Conservation (phyloP, 2,113 vertebrate genomes). For the Chelonoidis abingdonii region DNA sequence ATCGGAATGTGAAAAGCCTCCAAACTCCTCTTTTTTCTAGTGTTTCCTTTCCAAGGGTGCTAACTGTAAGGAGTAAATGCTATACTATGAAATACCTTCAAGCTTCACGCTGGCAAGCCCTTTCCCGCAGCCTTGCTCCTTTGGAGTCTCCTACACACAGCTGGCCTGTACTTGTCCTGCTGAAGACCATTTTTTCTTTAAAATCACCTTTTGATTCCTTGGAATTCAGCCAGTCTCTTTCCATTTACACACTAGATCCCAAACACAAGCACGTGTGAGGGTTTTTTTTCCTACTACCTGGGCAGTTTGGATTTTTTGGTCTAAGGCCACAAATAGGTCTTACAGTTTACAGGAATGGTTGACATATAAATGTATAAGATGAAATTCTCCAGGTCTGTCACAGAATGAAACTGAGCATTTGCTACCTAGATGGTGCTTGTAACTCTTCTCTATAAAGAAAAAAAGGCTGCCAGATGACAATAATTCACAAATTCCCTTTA, state of each 20-base stretch:
- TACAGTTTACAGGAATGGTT: background rate
- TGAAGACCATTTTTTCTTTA: background rate
- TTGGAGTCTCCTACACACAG: background rate
- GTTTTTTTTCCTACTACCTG: background rate
- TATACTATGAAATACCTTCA: rapidly evolving
- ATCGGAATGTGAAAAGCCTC: background rate
- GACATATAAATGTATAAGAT: no score
- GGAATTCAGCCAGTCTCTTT: background rate
- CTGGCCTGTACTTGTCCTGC: background rate
- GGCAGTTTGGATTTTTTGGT: background rate
- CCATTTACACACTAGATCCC: background rate
- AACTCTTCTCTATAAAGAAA: background rate
- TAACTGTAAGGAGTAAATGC: background rate
- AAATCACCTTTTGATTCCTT: background rate
- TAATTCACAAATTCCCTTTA: background rate
- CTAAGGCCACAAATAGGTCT: background rate
- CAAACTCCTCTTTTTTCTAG: background rate
- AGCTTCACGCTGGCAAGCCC: background rate
- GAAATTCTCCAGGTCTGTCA: background rate
- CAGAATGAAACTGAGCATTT: background rate
- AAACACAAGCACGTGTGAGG: rapidly evolving
- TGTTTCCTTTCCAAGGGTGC: background rate
- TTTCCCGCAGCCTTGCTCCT: background rate
- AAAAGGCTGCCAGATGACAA: background rate
- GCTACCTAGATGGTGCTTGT: background rate